These are phyloP conservation scores for Urocitellus parryii DNA, from an alignment of 2,113 vertebrate genomes.

Conservation along the genomic window DNA sequence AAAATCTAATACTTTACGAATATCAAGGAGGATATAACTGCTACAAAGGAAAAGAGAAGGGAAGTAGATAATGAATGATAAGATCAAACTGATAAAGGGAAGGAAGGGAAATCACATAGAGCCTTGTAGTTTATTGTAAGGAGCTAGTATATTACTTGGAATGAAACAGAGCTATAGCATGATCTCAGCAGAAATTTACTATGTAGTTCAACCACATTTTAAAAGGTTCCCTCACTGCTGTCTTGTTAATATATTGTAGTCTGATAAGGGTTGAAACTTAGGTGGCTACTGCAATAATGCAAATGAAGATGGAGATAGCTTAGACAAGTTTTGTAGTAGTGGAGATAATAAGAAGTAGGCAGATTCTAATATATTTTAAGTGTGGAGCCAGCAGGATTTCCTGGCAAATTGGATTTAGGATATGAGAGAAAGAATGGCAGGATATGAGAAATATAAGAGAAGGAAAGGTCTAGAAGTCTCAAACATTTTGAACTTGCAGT, in stretches of 20 bases:
- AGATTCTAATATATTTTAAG: constrained; percentile 16
- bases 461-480: background rate
- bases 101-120: background rate
- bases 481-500: constrained; percentile 31
- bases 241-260: background rate
- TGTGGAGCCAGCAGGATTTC: constrained; percentile 14
- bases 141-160: background rate
- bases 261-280: background rate
- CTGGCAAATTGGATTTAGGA: background rate
- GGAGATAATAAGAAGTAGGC: constrained; percentile 9
- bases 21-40: background rate
- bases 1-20: background rate
- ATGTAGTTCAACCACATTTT: background rate
- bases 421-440: background rate
- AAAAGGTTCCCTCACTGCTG: background rate
- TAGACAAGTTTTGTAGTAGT: background rate
- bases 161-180: background rate
- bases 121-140: background rate
- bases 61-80: background rate
- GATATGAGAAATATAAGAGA: background rate
- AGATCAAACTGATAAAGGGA: background rate
- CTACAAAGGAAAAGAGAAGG: background rate
- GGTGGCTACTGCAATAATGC: background rate
- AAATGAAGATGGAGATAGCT: background rate
- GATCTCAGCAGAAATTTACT: background rate